Conservation (phyloP, 2,888 invertebrate genomes). For the Ceriagrion tenellum region DNA sequence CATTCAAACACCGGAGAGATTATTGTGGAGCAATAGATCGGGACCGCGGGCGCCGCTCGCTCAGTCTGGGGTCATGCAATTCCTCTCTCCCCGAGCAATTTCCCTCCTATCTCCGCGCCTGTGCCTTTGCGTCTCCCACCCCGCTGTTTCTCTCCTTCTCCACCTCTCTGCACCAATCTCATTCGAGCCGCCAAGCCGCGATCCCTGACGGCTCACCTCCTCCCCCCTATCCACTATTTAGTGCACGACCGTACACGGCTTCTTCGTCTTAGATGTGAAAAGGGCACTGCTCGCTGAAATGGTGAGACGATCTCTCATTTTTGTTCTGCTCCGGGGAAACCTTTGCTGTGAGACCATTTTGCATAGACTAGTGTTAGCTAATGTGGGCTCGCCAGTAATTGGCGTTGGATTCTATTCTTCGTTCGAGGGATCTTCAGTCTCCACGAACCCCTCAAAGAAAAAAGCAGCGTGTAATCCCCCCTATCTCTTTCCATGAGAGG, state of each 20-base stretch:
- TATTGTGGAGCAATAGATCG: no score
- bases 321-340: not conserved
- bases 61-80: not conserved
- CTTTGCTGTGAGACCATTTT: not conserved
- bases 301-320: not conserved
- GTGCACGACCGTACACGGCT: no score
- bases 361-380: not conserved
- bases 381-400: not conserved
- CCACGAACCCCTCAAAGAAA: no score
- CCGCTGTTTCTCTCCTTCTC: not conserved
- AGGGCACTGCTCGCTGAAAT: not conserved
- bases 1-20: no score
- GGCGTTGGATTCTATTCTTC: not conserved
- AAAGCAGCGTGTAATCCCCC: no score
- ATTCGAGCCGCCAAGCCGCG: conserved; percentile 74
- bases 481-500: no score
- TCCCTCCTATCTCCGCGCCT: not conserved
- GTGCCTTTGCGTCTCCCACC: not conserved
- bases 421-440: not conserved
- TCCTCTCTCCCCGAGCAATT: not conserved
- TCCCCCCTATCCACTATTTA: no score
- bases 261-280: no score
- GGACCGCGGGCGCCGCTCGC: not conserved
- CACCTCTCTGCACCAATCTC: conserved; percentile 7
- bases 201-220: conserved; percentile 74